Base-by-base conservation (phyloP, 2,888 invertebrate genomes). In the Sinohyriopsis cumingii region DNA sequence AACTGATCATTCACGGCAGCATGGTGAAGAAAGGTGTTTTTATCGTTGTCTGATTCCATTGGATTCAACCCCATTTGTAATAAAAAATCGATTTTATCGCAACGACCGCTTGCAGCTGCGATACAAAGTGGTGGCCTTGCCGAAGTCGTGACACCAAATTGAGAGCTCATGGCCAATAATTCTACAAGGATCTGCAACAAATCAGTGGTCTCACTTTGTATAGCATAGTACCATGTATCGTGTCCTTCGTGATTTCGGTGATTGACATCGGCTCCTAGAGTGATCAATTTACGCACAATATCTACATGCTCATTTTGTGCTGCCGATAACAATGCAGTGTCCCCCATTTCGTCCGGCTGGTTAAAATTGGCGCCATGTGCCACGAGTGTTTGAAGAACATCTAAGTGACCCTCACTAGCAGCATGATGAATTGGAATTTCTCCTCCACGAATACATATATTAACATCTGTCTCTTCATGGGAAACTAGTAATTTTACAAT, bases 381-480 rank as follows among this genome's bases (percentile, higher is more conserved):
- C 28, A 89, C 76, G 4, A 89, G 80, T 25, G 73, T 63, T 67
- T 80, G 71, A 62, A 88, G 69, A 24, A 88, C 81, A 5, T 82
- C 79, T 5, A 81, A 75, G 70, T 84, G 78, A 18, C 90, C 89
- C 74, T 88, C 84, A 22, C 84, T 73, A 6, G 89, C 87, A 12
- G 90, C 90, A 65, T 88, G 87, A 67, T 90, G 90, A 19, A 90
- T 81, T 6, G 89, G 85, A 15, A 84, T 83, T 69, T 85, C 82
- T 54, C 83, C 82, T 24, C 84, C 84, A 25, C 84, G 76, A 45
- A 88, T 87, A 22, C 65, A 69, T 15, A 74, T 71, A 68, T 87
- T 86, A 0, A 84, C 81, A 63, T 87, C 81, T 6, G 84, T 85
- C 1, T 83, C 82, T 25, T 66, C 69, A 68, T 81, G 63, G 5